These are phyloP conservation scores for Tringa solitaria DNA, from an alignment of 2,113 vertebrate genomes.

Conservation along the genomic window DNA sequence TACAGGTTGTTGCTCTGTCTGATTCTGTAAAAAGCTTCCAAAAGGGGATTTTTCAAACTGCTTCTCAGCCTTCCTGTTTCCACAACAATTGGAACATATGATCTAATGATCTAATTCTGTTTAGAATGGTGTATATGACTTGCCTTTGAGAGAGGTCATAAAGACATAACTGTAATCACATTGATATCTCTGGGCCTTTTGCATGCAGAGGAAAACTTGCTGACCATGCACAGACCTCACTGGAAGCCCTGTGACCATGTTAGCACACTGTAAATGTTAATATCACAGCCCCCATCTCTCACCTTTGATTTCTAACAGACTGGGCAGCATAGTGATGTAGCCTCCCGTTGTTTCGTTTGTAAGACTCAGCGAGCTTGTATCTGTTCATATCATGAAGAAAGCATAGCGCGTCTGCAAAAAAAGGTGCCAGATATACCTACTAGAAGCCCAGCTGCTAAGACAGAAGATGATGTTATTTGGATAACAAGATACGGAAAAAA, in stretches of 20 bases:
- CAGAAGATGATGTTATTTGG: background rate
- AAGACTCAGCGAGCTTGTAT: background rate
- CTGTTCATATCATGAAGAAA: background rate
- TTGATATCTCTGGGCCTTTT: fast-evolving
- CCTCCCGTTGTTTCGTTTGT: background rate
- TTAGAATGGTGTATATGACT: background rate
- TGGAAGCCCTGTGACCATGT: background rate
- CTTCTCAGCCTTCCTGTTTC: background rate
- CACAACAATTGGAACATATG: background rate
- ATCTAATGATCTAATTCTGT: background rate
- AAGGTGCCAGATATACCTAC: fast-evolving
- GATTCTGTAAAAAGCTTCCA: background rate
- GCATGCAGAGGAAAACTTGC: background rate
- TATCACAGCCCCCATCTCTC: background rate
- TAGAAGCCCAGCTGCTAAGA: background rate
- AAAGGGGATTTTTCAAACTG: background rate
- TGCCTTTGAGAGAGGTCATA: background rate
- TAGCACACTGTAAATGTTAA: background rate
- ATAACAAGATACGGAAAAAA: background rate
- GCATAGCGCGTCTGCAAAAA: background rate
- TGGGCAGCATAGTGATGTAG: background rate
- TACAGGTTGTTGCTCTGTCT: background rate
- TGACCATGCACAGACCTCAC: background rate
- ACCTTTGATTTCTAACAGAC: background rate
- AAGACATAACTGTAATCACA: background rate